Evolutionary conservation across 2,888 invertebrate genomes (phyloP).

Genomic region (Lymantria dispar): DNA sequence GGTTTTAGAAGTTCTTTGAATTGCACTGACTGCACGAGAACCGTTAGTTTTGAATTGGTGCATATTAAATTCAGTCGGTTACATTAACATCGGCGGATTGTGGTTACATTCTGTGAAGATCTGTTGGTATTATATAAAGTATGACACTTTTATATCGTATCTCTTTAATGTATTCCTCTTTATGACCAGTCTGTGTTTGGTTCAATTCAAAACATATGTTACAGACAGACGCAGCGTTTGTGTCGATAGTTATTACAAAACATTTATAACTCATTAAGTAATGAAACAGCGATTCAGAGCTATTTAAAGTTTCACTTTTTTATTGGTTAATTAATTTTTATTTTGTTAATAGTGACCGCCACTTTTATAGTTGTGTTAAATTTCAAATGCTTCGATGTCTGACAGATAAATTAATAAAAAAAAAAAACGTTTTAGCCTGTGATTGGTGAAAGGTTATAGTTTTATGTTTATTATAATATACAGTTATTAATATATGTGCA

Average conservation of each 20-base stretch:
- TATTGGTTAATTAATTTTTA: slow-evolving; percentile 31
- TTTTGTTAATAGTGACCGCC: slow-evolving; percentile 13
- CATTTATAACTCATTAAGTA: slow-evolving; percentile 30
- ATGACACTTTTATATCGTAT: slow-evolving; percentile 10
- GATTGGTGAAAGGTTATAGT: slow-evolving; percentile 9
- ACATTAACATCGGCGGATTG: slow-evolving; percentile 14
- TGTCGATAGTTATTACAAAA: slow-evolving; percentile 19
- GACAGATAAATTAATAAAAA: slow-evolving; percentile 6
- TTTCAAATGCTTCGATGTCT: slow-evolving; percentile 8
- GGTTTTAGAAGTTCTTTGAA: slow-evolving; percentile 40
- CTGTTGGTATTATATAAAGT: slow-evolving; percentile 14
- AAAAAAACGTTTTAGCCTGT: slow-evolving; percentile 6
- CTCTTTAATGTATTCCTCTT: slow-evolving; percentile 20
- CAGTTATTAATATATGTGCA: no score
- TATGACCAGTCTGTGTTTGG: slow-evolving; percentile 21
- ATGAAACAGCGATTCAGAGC: slow-evolving; percentile 15
- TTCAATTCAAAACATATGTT: slow-evolving; percentile 12
- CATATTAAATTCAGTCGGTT: slow-evolving; percentile 25
- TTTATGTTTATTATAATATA: neutral
- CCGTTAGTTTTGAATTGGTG: slow-evolving; percentile 13
- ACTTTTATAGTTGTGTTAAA: slow-evolving; percentile 8
- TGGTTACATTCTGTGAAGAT: slow-evolving; percentile 18
- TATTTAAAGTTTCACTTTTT: slow-evolving; percentile 29
- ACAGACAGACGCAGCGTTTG: slow-evolving; percentile 12
- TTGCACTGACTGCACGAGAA: slow-evolving; percentile 21